Base-by-base conservation (phyloP, 2,113 vertebrate genomes). In the Pelvicachromis taeniatus region DNA sequence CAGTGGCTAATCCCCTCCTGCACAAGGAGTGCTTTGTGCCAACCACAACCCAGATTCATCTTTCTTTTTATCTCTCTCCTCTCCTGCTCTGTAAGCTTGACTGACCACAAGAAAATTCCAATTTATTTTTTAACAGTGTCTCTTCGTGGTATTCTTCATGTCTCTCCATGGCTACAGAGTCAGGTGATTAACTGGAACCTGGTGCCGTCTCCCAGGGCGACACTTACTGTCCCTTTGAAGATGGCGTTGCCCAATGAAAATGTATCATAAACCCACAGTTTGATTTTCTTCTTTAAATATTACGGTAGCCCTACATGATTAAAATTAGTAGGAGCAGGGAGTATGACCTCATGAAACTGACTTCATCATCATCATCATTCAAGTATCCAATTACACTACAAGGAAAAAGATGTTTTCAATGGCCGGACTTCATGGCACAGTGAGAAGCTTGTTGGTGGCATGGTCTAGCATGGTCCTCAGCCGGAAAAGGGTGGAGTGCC, bases 81-180 rank as follows among this genome's bases (percentile, higher is more conserved):
- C 84, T 19, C 77, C 38, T 13, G 17, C 16, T 87, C 85, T 4
- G 53, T 87, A 95, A 94, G 93, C 94, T 95, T 95, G 16, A 65
- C 89, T 91, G 95, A 95, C 92, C 92, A 90, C 90, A 91, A 96
- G 90, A 95, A 95, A 91, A 96, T 94, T 94, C 92, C 90, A 85
- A 95, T 95, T 96, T 95, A 94, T 93, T 95, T 94, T 92, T 88
- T 94, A 94, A 93, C 88, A 91, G 80, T 93, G 90, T 87, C 89
- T 82, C 91, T 86, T 85, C 42, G 68, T 82, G 53, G 58, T 73
- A 40, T 54, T 93, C 54, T 48, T 92, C 55, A 23, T 82, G 73
- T 84, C 85, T 89, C 90, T 95, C 94, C 90, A 95, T 95, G 93
- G 95, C 85, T 92, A 95, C 91, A 90, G 88, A 83, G 93, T 96